These are phyloP conservation scores for Cheilosia impressa DNA, from an alignment of 2,888 invertebrate species.

Conservation along the genomic window DNA sequence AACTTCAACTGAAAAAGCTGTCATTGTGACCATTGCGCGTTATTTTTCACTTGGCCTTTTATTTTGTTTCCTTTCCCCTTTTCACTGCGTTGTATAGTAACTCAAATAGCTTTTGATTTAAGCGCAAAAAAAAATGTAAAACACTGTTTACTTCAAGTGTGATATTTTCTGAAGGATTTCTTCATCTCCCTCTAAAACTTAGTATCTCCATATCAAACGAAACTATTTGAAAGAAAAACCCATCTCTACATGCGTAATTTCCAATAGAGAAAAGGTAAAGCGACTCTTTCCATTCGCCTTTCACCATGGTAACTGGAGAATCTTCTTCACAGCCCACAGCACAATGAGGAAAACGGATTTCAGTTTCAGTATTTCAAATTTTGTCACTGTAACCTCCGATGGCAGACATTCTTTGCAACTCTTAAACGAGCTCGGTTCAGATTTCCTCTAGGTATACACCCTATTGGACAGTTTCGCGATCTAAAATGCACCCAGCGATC, in stretches of 20 bases:
- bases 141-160: too few species aligned
- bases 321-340: slow-evolving; percentile 62
- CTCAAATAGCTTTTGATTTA: too few species aligned
- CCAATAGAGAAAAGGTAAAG: slow-evolving; percentile 39
- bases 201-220: not conserved
- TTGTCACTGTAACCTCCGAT: slow-evolving; percentile 58
- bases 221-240: not conserved
- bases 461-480: slow-evolving; percentile 13
- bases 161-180: too few species aligned
- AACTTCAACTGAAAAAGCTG: too few species aligned
- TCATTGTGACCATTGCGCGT: too few species aligned
- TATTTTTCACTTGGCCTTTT: too few species aligned
- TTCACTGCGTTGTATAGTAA: too few species aligned
- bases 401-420: slow-evolving; percentile 12
- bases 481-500: slow-evolving; percentile 2
- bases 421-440: slow-evolving; percentile 32
- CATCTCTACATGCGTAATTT: slow-evolving; percentile 4
- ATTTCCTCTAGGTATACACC: slow-evolving; percentile 32
- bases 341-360: slow-evolving; percentile 71
- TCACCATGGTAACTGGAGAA: slow-evolving; percentile 67
- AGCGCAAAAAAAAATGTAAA: too few species aligned
- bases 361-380: slow-evolving; percentile 61
- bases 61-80: too few species aligned
- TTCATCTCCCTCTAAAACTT: too few species aligned
- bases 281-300: slow-evolving; percentile 60